phyloP scores from a whole-genome alignment of 2,888 invertebrate genomes.

The Drosophila multiciliata region DNA sequence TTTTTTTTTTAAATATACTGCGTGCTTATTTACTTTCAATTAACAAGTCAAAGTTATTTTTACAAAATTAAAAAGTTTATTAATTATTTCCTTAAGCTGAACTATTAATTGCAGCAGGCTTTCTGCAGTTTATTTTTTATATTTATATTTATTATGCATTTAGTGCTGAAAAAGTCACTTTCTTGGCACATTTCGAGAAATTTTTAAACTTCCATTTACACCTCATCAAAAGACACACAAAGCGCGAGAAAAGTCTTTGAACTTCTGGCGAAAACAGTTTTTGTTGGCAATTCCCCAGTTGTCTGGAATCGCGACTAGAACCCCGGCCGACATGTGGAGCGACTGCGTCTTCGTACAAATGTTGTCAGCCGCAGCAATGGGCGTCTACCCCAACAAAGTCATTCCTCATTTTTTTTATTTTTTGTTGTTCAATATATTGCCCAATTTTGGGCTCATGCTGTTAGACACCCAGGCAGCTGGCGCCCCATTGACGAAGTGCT shows the following conservation, averaged over 20 bases:
- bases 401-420: slow-evolving; percentile 1
- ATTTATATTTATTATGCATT: background rate
- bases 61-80: background rate
- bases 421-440: slow-evolving; percentile 13
- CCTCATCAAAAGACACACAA: slow-evolving; percentile 75
- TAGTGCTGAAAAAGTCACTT: background rate
- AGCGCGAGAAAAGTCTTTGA: slow-evolving; percentile 69
- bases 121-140: background rate
- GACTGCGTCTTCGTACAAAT: slow-evolving; percentile 30
- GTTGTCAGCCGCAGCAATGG: slow-evolving; percentile 42
- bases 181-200: background rate
- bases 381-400: slow-evolving; percentile 40
- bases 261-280: slow-evolving; percentile 74
- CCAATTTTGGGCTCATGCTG: slow-evolving; percentile 44
- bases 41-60: background rate
- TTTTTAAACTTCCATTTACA: slow-evolving; percentile 75
- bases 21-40: background rate
- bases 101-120: background rate
- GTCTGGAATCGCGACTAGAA: slow-evolving; percentile 33
- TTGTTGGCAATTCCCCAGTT: slow-evolving; percentile 68
- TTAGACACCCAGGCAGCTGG: slow-evolving; percentile 52
- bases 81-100: no score
- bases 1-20: slow-evolving; percentile 7
- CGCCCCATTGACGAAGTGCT: slow-evolving; percentile 60
- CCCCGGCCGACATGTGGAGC: slow-evolving; percentile 71